Evolutionary conservation across 2,888 invertebrate species (phyloP), one percentile per base, ranked within the genome.

Genomic region (Hirtodrosophila duncani): DNA sequence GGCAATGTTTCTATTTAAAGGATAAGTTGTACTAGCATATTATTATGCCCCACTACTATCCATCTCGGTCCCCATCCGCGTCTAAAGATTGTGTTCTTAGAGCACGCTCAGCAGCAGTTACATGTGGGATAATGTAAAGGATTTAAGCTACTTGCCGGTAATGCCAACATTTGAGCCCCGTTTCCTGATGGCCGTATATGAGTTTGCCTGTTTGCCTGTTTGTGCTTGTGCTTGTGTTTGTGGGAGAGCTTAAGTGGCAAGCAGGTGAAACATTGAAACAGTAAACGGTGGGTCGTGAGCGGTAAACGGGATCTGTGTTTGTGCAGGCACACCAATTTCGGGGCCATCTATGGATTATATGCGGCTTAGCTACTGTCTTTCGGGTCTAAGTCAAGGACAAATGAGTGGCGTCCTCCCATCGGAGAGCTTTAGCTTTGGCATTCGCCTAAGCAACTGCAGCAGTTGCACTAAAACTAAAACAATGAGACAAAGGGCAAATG

Each of bases 141-240:
- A 70, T 70, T 78, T 78, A 69, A 78, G 79, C 74, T 65, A 78
- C 79, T 78, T 74, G 74, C 74, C 49, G 55, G 52, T 51, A 67
- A 77, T 67, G 56, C 51, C 59, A 57, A 29, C 49, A 39, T 43
- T 51, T 67, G 53, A 67, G 67, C 45, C 14, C 39, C 59, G 36
- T 38, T 42, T 30, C 43, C 59, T 24, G 36, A 52, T 53, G 37
- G 17, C n/a, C n/a, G 3, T 8, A 20, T 41, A 16, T 23, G 13
- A 18, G 21, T 39, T 31, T 29, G 18, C 29, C 20, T 17, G 23
- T 16, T 16, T 16, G 11, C 11, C 10, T 10, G 24, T 26, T 10
- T 39, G 17, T 17, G 8, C 39, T 8, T 36, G 36, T 46, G 37
- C 36, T 27, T 26, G 21, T 42, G 34, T 34, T 29, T 42, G 24